Conservation (phyloP, 2,888 invertebrate species). For the Agrilus cyanescens region DNA sequence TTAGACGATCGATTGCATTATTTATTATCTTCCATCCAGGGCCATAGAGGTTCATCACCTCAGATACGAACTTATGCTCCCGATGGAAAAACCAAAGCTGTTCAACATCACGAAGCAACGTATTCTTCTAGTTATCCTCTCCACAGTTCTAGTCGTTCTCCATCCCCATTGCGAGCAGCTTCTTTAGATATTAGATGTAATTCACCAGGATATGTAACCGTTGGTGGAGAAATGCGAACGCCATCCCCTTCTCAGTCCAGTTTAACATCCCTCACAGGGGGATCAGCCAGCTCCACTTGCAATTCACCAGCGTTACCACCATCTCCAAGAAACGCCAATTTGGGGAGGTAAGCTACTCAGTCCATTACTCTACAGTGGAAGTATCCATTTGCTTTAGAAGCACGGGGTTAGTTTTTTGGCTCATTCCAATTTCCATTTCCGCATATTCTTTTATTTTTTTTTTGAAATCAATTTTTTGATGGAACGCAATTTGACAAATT, state of each 20-base stretch:
- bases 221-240: slow-evolving; percentile 38
- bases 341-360: slow-evolving; percentile 1
- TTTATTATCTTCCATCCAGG: slow-evolving; percentile 31
- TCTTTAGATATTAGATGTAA: slow-evolving; percentile 61
- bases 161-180: slow-evolving; percentile 68
- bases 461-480: no score
- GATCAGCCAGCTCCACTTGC: slow-evolving; percentile 32
- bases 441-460: no score
- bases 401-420: no score
- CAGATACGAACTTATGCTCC: slow-evolving; percentile 76
- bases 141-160: slow-evolving; percentile 51
- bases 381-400: no score
- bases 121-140: slow-evolving; percentile 31
- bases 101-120: slow-evolving; percentile 28
- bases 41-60: slow-evolving; percentile 71
- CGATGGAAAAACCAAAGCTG: slow-evolving; percentile 53
- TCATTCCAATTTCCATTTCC: no score
- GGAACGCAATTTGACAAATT: no score
- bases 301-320: slow-evolving; percentile 29
- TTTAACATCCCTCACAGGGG: slow-evolving; percentile 48
- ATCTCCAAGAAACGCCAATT: slow-evolving; percentile 19
- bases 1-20: neutral
- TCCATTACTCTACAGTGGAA: neutral
- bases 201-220: slow-evolving; percentile 37
- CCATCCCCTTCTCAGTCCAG: slow-evolving; percentile 61